These are phyloP conservation scores for Berghia stephanieae DNA, from an alignment of 1,140 invertebrate genomes.

Conservation along the genomic window DNA sequence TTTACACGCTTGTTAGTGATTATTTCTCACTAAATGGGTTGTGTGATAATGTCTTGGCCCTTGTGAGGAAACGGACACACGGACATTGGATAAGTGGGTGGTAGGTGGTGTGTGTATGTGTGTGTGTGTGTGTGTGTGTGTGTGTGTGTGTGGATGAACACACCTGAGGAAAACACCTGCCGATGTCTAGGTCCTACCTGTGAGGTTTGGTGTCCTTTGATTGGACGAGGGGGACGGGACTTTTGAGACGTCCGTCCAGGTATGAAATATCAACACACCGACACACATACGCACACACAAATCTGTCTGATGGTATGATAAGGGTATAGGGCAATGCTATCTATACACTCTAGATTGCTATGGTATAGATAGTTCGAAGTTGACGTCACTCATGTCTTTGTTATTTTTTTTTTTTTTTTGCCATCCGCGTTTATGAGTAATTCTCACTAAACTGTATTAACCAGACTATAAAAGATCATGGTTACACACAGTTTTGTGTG, in stretches of 20 bases:
- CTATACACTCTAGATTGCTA: too few species aligned
- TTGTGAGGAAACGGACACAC: background rate
- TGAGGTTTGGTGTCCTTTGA: background rate
- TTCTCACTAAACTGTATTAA: too few species aligned
- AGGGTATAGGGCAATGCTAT: background rate
- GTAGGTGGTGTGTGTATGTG: background rate
- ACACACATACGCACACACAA: too few species aligned
- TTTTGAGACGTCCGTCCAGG: background rate
- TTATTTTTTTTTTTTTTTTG: too few species aligned
- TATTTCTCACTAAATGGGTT: background rate
- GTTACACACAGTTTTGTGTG: too few species aligned
- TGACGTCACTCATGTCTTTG: too few species aligned
- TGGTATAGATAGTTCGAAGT: too few species aligned
- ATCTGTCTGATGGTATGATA: background rate
- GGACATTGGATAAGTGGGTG: background rate
- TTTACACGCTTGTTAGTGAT: background rate
- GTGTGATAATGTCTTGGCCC: background rate
- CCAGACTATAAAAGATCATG: too few species aligned
- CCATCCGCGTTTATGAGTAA: too few species aligned
- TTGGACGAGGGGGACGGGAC: background rate
- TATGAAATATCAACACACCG: too few species aligned
- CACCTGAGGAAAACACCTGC: background rate
- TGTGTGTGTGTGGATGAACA: constrained; percentile 1
- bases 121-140: constrained; percentile 8
- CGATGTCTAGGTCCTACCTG: background rate